Evolutionary conservation across 1,140 invertebrate genomes (phyloP).

Genomic region (Aethina tumida): DNA sequence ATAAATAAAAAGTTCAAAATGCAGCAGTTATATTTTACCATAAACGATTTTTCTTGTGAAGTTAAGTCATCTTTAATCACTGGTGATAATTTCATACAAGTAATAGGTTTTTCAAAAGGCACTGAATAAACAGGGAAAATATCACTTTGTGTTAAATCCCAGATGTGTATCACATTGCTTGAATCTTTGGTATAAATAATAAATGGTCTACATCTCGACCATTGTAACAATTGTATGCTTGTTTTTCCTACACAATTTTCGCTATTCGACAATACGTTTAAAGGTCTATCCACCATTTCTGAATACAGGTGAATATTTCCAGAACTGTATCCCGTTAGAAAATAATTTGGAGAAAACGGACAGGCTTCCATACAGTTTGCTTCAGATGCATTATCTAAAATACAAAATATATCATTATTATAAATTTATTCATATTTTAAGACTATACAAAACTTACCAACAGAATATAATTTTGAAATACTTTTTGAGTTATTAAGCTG

Average conservation of each 20-base stretch:
- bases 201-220: conserved; percentile 31
- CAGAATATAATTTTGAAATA: conserved; percentile 20
- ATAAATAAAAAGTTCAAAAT: conserved; percentile 4
- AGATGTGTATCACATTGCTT: conserved; percentile 27
- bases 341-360: conserved; percentile 28
- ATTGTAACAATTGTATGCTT: conserved; percentile 25
- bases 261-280: conserved; percentile 27
- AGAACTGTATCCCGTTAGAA: conserved; percentile 28
- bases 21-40: conserved; percentile 21
- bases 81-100: conserved; percentile 24
- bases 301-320: conserved; percentile 29
- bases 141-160: conserved; percentile 32
- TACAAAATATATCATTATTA: no score
- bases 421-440: no score
- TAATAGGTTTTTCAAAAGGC: conserved; percentile 25
- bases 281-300: conserved; percentile 19
- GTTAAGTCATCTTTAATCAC: conserved; percentile 10
- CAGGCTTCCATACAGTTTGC: conserved; percentile 26
- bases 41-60: conserved; percentile 21
- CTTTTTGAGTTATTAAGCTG: conserved; percentile 21
- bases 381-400: conserved; percentile 15
- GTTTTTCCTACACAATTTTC: conserved; percentile 13
- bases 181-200: conserved; percentile 30
- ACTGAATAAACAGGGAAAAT: conserved; percentile 28
- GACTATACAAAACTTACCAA: conserved; percentile 17